phyloP scores from a whole-genome alignment of 1,140 invertebrate species.

The Brachionus koreanus region DNA sequence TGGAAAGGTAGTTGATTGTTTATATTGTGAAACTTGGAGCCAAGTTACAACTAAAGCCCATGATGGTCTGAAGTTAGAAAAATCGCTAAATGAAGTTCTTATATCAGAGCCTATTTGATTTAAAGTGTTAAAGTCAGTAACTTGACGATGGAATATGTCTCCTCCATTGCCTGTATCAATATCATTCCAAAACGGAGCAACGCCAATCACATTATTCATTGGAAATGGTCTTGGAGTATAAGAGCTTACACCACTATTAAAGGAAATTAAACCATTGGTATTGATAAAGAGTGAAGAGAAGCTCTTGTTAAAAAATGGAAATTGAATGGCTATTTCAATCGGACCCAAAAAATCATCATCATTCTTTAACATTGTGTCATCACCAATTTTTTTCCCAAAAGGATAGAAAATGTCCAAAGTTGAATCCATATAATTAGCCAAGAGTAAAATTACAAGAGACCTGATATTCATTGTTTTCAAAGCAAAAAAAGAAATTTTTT shows the following conservation, averaged over 20 bases:
- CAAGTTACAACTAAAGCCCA: slow-evolving; percentile 35
- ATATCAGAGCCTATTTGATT: neutral
- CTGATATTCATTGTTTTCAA: too few species aligned
- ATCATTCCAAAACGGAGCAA: slow-evolving; percentile 13
- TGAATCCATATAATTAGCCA: neutral
- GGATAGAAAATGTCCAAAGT: neutral
- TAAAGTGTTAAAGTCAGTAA: neutral
- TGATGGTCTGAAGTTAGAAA: neutral
- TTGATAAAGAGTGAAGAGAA: neutral
- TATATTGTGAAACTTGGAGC: neutral
- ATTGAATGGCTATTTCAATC: neutral
- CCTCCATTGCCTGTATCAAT: neutral
- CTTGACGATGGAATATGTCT: neutral
- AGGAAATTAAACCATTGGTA: neutral
- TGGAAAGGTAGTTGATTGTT: neutral
- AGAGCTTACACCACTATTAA: neutral
- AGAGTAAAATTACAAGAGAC: neutral
- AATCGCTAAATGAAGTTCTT: neutral
- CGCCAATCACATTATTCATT: neutral
- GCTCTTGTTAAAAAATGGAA: neutral
- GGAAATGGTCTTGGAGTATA: neutral
- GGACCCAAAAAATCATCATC: neutral
- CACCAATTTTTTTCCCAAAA: neutral
- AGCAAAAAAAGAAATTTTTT: too few species aligned
- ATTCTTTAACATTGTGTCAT: neutral